A percentile compares a stretch with the other conserved stretches of the same genome.
Evolutionary conservation across 2,113 vertebrate genomes (phyloP).

Genomic region (Girardinichthys multiradiatus): DNA sequence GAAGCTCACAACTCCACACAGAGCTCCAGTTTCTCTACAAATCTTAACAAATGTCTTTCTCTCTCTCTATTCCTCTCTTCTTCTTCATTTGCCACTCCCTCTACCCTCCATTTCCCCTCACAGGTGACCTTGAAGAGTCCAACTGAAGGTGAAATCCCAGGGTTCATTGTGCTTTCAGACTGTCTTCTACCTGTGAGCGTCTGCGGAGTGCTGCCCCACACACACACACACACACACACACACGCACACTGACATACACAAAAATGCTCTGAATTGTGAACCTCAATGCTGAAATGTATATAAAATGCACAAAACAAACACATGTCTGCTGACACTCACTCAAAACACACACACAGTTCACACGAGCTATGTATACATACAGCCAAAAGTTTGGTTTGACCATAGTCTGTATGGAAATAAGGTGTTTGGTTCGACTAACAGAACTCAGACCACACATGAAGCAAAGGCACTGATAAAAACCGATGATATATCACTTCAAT

Average conservation of each 20-base stretch:
- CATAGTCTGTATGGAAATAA: slow-evolving; percentile 62
- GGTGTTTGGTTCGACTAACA: slow-evolving; percentile 64
- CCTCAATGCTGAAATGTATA: slow-evolving; percentile 71
- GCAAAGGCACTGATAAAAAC: slow-evolving; percentile 55
- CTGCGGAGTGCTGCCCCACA: slow-evolving; percentile 62
- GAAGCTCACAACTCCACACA: slow-evolving; percentile 37
- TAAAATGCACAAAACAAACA: slow-evolving; percentile 69
- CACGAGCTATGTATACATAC: slow-evolving; percentile 48
- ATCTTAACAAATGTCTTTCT: slow-evolving; percentile 54
- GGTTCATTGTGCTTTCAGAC: slow-evolving; percentile 75
- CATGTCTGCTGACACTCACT: slow-evolving; percentile 40
- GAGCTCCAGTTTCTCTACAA: slow-evolving; percentile 29
- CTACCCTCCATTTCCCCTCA: slow-evolving; percentile 42
- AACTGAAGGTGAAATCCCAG: slow-evolving; percentile 69
- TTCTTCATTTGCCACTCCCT: slow-evolving; percentile 42
- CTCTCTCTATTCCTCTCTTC: slow-evolving; percentile 57
- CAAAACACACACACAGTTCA: slow-evolving; percentile 46
- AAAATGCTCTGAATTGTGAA: slow-evolving; percentile 44
- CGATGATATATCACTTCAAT: slow-evolving; percentile 70
- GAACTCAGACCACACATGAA: slow-evolving; percentile 51
- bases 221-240: slow-evolving; percentile 40
- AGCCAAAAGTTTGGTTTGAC: slow-evolving; percentile 58
- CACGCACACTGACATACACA: slow-evolving; percentile 22
- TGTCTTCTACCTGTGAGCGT: slow-evolving; percentile 70
- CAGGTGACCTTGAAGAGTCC: slow-evolving; percentile 76